These are phyloP conservation scores for Pygoscelis antarcticus DNA, from an alignment of 2,113 vertebrate species.

Conservation along the genomic window DNA sequence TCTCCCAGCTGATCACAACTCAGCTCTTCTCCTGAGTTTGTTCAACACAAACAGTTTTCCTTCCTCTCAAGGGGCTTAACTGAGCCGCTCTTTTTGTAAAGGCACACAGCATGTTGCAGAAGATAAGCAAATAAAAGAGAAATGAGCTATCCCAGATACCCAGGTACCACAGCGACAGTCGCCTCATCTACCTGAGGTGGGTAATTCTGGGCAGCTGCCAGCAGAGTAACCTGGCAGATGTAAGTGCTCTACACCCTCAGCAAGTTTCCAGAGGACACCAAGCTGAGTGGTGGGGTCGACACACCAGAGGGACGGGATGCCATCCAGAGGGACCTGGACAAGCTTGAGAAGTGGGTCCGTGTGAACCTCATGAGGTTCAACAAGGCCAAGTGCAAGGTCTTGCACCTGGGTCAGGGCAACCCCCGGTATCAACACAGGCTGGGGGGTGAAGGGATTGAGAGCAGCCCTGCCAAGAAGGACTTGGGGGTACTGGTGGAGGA, in stretches of 20 bases:
- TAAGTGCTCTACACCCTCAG: neutral
- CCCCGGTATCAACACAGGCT: fast-evolving
- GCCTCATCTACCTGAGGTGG: neutral
- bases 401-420: fast-evolving
- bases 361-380: neutral
- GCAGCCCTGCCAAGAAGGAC: neutral
- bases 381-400: neutral
- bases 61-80: neutral
- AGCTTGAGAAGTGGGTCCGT: fast-evolving
- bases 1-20: neutral
- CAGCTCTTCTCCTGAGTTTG: neutral
- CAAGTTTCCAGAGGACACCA: neutral
- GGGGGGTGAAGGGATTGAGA: neutral
- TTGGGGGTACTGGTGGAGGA: neutral
- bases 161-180: neutral
- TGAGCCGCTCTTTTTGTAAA: neutral
- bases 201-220: neutral
- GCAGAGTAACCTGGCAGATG: neutral
- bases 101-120: neutral
- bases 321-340: neutral
- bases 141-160: neutral
- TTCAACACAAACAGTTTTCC: neutral
- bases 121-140: neutral
- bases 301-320: fast-evolving
- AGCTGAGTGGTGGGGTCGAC: neutral